A percentile compares a stretch with the other conserved stretches of the same genome.
phyloP scores from a whole-genome alignment of 2,888 invertebrate genomes.

The Plagiodera versicolora region DNA sequence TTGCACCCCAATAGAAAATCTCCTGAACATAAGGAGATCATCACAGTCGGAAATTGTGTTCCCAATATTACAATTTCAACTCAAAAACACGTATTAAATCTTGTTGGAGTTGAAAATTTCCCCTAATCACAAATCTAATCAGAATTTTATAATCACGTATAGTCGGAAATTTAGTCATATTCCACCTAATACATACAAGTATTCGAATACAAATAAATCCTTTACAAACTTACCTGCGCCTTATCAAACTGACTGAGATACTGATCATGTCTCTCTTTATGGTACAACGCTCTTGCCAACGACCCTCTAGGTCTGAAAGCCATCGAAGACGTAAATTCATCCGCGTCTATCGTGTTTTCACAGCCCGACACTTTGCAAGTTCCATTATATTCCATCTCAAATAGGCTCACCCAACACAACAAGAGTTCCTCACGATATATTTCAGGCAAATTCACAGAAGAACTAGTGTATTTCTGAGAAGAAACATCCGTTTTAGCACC shows the following conservation, averaged over 20 bases:
- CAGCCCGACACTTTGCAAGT: conserved; percentile 24
- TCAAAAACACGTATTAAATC: no score
- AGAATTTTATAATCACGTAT: no score
- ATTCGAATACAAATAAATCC: no score
- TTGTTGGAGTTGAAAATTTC: no score
- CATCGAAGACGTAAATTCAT: conserved; percentile 15
- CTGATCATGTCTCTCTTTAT: conserved; percentile 72
- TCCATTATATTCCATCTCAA: conserved; percentile 24
- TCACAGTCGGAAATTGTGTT: no score
- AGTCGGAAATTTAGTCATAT: no score
- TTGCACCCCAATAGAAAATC: neutral
- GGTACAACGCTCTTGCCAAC: conserved; percentile 71
- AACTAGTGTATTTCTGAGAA: neutral
- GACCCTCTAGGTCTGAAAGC: conserved; percentile 69
- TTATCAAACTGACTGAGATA: conserved; percentile 69
- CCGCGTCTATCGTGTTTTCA: conserved; percentile 13
- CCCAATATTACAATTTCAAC: no score
- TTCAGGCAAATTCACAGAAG: neutral
- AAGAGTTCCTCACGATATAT: neutral
- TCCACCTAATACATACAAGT: no score
- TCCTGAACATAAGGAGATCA: no score
- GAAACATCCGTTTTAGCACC: conserved; percentile 5
- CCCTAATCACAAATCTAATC: no score
- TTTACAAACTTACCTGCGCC: conserved; percentile 61
- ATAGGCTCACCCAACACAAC: neutral